These are phyloP conservation scores for Myotis myotis DNA, from an alignment of 2,797 vertebrate genomes.

Conservation along the genomic window DNA sequence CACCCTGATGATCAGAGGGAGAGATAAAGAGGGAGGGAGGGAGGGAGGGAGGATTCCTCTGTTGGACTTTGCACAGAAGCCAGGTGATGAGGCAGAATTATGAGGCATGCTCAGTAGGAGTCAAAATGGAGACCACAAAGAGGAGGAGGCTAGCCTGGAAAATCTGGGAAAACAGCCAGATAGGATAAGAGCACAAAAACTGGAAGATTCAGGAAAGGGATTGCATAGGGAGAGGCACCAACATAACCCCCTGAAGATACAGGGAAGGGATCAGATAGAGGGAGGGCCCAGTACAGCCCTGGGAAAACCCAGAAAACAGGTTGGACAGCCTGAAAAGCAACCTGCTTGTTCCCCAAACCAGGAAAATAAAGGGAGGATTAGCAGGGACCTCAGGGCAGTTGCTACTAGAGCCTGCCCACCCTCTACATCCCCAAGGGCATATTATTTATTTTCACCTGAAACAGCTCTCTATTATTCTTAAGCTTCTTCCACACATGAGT, in stretches of 20 bases:
- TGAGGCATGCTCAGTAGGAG: background rate
- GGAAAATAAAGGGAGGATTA: background rate
- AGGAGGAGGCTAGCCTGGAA: background rate
- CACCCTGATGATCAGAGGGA: background rate
- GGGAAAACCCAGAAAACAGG: background rate
- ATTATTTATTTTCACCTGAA: background rate
- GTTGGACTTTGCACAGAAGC: background rate
- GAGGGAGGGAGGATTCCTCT: background rate
- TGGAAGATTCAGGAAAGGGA: background rate
- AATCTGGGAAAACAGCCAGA: no score
- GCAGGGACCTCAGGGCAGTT: background rate
- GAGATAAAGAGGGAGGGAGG: rapidly evolving
- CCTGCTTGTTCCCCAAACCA: background rate
- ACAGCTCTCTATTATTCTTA: background rate
- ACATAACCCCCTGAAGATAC: no score
- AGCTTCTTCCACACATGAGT: background rate
- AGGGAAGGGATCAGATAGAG: background rate
- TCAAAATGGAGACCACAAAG: background rate
- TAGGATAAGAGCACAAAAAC: background rate
- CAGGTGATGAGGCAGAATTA: background rate
- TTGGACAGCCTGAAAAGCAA: background rate
- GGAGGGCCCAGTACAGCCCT: background rate
- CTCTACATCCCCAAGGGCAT: background rate
- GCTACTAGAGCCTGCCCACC: background rate
- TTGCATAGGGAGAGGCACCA: background rate